Evolutionary conservation across 2,113 vertebrate species (phyloP).

Genomic region (Prunella himalayana): DNA sequence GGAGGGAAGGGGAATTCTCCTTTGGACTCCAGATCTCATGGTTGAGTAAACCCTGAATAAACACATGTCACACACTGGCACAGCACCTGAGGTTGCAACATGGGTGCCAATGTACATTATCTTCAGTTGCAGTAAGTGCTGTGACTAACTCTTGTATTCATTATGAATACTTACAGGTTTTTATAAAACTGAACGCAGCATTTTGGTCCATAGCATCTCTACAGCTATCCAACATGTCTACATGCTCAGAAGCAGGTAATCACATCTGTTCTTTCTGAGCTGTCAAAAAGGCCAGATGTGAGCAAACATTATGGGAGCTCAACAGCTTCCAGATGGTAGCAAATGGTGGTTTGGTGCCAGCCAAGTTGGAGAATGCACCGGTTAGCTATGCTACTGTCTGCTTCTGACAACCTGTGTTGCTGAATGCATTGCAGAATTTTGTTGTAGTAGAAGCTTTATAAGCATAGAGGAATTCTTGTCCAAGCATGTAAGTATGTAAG

Average conservation of each 20-base stretch:
- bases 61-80: background rate
- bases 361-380: background rate
- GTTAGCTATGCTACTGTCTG: background rate
- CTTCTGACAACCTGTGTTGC: background rate
- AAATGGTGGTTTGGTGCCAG: background rate
- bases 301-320: background rate
- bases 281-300: background rate
- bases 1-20: background rate
- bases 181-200: background rate
- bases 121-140: background rate
- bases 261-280: conserved; percentile 2
- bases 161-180: background rate
- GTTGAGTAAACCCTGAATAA: background rate
- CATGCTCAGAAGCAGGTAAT: background rate
- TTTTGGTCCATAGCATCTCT: background rate
- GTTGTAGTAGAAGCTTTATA: background rate
- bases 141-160: background rate
- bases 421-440: background rate
- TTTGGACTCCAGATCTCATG: background rate
- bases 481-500: background rate
- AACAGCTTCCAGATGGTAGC: background rate
- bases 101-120: background rate
- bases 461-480: background rate
- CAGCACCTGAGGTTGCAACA: background rate
- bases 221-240: background rate